Evolutionary conservation across 2,113 vertebrate genomes (phyloP), one percentile per base, ranked within the genome.

Genomic region (Fregetta grallaria): DNA sequence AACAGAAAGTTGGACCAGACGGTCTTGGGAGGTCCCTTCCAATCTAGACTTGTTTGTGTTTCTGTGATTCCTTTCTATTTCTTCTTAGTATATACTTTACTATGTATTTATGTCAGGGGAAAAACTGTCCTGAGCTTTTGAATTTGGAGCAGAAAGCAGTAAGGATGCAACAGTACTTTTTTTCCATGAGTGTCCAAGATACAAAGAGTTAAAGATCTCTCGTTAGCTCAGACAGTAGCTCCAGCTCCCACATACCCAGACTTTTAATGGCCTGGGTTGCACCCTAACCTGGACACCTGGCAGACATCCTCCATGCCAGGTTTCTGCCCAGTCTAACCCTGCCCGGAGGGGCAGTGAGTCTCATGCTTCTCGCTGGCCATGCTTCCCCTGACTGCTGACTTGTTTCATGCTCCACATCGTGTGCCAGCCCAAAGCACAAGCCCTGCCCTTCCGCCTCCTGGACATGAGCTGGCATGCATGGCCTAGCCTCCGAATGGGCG

Each of bases 241-340:
- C 70, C 66, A 92, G 65, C 66, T 91, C 77, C 53, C 71, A 82
- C 77, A 76, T 42, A 95, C 9, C 27, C 87, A 96, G 90, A 93
- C 96, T 73, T 78, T 40, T 58, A 93, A 93, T 15, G 74, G 53
- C 74, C 87, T 61, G 42, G 22, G 19, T 26, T 95, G 87, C 90
- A 94, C 93, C 45, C 74, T 94, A 93, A 90, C 92, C 91, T 95
- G 86, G 91, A 95, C 92, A 97, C 75, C 96, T 95, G 91, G 92
- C 77, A 96, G 96, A 93, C 89, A 78, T 27, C 62, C 11, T 89
- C 70, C 12, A 19, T 68, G 90, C 87, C 96, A 97, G 94, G 70
- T 90, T 94, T 83, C 94, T 90, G 85, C 88, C 77, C 82, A 86
- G 92, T 88, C 85, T 65, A 94, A 92, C 90, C 63, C 81, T 93